phyloP scores from a whole-genome alignment of 2,888 invertebrate genomes.

The Thera britannica region DNA sequence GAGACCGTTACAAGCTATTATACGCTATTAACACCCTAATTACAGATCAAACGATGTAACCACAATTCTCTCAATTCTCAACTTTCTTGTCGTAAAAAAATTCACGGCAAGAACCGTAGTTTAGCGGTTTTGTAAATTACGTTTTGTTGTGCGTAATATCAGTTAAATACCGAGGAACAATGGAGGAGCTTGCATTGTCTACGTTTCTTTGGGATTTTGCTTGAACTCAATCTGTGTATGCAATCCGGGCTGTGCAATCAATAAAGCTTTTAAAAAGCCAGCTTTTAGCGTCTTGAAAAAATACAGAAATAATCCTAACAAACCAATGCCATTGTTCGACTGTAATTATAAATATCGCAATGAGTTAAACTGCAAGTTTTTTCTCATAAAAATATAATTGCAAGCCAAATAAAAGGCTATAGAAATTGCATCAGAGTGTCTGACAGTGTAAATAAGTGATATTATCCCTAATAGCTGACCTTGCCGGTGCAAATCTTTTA shows the following conservation, averaged over 20 bases:
- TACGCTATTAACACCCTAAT: slow-evolving; percentile 77
- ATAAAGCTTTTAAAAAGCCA: background rate
- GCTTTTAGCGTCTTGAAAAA: background rate
- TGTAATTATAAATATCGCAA: background rate
- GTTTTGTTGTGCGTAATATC: slow-evolving; percentile 56
- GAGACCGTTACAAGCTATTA: slow-evolving; percentile 78
- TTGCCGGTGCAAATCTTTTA: slow-evolving; percentile 47
- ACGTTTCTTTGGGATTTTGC: slow-evolving; percentile 23
- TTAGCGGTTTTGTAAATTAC: slow-evolving; percentile 73
- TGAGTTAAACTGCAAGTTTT: slow-evolving; percentile 6
- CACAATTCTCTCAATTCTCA: slow-evolving; percentile 75
- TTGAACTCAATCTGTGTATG: slow-evolving; percentile 17
- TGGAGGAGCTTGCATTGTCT: slow-evolving; percentile 40
- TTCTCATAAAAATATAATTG: slow-evolving; percentile 12
- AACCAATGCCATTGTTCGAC: background rate
- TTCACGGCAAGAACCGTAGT: slow-evolving; percentile 61
- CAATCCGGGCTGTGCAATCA: slow-evolving; percentile 6
- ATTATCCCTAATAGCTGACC: slow-evolving; percentile 42
- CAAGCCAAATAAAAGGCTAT: slow-evolving; percentile 16
- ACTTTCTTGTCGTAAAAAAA: slow-evolving; percentile 73
- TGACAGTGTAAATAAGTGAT: slow-evolving; percentile 23
- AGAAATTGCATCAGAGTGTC: slow-evolving; percentile 17
- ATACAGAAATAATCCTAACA: background rate
- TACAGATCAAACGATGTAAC: slow-evolving; percentile 78
- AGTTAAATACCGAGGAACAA: slow-evolving; percentile 41